phyloP scores from a whole-genome alignment of 2,113 vertebrate species.

The Apodemus sylvaticus region DNA sequence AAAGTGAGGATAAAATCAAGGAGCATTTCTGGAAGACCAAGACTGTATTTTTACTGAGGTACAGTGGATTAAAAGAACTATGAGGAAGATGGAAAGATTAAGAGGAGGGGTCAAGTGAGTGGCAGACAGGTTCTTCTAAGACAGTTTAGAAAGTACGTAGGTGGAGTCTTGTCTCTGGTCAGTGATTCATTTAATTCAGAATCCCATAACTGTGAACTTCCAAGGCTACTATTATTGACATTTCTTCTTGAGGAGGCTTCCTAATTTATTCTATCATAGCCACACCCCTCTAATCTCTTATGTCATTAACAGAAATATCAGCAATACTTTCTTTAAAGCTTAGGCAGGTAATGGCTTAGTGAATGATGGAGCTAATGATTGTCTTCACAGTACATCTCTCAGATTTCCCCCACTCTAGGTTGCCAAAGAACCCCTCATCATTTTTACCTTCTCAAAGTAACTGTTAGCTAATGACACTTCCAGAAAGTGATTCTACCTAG shows the following conservation, averaged over 20 bases:
- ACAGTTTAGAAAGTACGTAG: not conserved
- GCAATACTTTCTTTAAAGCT: not conserved
- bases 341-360: not conserved
- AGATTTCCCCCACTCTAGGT: not conserved
- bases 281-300: not conserved
- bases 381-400: not conserved
- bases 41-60: not conserved
- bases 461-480: not conserved
- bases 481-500: not conserved
- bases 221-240: not conserved
- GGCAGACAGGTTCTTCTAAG: not conserved
- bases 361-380: not conserved
- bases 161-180: not conserved
- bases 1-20: not conserved
- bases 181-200: not conserved
- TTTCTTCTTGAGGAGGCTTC: not conserved
- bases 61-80: not conserved
- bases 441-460: not conserved
- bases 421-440: not conserved
- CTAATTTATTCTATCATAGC: slow-evolving; percentile 2
- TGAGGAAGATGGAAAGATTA: not conserved
- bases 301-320: slow-evolving; percentile 25
- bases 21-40: not conserved
- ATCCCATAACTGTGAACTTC: not conserved
- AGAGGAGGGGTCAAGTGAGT: fast-evolving